A percentile compares a stretch with the other conserved stretches of the same genome.
Evolutionary conservation across 1,140 invertebrate genomes (phyloP).

Genomic region (Drosophila sulfurigaster): DNA sequence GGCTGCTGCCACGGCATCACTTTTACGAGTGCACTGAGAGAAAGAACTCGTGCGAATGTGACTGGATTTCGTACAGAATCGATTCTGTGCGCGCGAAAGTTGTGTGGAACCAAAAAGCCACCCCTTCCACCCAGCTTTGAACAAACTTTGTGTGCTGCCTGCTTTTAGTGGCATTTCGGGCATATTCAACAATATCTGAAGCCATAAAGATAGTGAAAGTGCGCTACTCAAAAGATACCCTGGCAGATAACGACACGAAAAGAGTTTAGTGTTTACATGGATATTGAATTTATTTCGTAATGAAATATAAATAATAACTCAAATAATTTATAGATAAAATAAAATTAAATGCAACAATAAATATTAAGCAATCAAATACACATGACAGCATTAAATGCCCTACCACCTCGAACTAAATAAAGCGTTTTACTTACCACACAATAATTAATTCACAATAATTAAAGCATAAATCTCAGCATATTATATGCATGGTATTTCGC

Average conservation of each 20-base stretch:
- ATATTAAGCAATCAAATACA: too few relatives aligned
- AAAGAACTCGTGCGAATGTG: neutral
- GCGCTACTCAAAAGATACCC: slow-evolving; percentile 4
- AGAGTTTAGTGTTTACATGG: too few relatives aligned
- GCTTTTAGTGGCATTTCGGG: slow-evolving; percentile 10
- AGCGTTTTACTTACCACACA: too few relatives aligned
- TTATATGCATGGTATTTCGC: neutral
- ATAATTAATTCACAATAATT: too few relatives aligned
- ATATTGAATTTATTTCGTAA: too few relatives aligned
- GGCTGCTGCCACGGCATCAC: slow-evolving; percentile 17
- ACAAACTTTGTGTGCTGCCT: slow-evolving; percentile 7
- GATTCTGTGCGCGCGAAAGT: slow-evolving; percentile 2
- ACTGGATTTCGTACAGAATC: slow-evolving; percentile 12
- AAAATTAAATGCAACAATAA: neutral
- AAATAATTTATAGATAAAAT: neutral
- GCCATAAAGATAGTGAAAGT: neutral
- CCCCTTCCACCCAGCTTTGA: neutral
- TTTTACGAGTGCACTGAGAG: slow-evolving; percentile 36
- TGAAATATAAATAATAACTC: neutral
- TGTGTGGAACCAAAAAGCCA: neutral
- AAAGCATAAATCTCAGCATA: neutral
- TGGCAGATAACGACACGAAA: neutral
- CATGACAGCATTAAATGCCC: too few relatives aligned
- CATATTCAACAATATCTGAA: slow-evolving; percentile 12
- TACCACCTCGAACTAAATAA: too few relatives aligned